phyloP scores from a whole-genome alignment of 2,888 invertebrate species.

The Palloptera scutellata region DNA sequence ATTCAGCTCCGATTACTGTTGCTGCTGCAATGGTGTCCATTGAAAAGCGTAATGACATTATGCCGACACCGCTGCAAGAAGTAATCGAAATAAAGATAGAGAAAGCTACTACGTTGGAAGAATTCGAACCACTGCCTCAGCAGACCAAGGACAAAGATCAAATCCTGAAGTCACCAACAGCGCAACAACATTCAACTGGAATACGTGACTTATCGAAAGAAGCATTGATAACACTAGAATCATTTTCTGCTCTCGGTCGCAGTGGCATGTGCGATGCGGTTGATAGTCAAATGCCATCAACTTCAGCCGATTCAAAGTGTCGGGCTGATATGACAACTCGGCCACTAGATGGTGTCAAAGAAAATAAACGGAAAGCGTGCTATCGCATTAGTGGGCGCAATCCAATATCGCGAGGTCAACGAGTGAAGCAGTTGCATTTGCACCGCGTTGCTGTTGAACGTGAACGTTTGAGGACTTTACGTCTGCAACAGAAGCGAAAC shows the following conservation, averaged over 20 bases:
- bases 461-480: conserved; percentile 35
- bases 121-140: conserved; percentile 13
- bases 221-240: not conserved
- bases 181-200: not conserved
- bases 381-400: conserved; percentile 21
- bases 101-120: conserved; percentile 19
- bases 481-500: conserved; percentile 39
- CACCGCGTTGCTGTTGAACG: conserved; percentile 40
- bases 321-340: not conserved
- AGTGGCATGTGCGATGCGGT: conserved; percentile 1
- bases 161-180: not conserved
- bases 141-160: no score
- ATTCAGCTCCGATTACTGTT: not conserved
- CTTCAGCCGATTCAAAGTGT: not conserved
- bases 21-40: not conserved
- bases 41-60: not conserved
- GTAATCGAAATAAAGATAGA: conserved; percentile 36
- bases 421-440: conserved; percentile 35
- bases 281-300: not conserved
- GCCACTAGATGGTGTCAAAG: no score
- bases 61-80: conserved; percentile 14
- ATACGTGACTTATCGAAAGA: not conserved
- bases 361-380: not conserved
- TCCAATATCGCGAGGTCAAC: conserved; percentile 24
- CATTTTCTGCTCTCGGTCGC: not conserved